Evolutionary conservation across 2,113 vertebrate species (phyloP), one percentile per base, ranked within the genome.

Genomic region (Prunella fulvescens): DNA sequence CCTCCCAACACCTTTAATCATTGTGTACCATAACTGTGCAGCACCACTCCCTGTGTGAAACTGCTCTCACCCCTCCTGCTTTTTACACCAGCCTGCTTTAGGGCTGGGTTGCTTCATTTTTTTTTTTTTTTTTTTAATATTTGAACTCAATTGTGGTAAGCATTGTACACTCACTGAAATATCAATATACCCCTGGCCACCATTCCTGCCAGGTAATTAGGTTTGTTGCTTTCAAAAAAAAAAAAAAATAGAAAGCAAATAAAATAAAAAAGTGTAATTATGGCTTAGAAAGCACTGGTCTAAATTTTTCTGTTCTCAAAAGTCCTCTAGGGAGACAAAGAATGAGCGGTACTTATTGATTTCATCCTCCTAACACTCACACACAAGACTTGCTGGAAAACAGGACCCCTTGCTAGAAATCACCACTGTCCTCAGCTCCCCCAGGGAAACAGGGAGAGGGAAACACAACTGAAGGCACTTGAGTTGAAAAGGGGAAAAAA

Each of bases 251-350:
- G 22, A 78, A 91, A 42, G 73, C 35, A 96, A 96, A 93, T 76
- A 93, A 94, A 90, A 88, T 72, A 31, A 81, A 88, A 62, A 88
- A 78, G 53, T 70, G 83, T 94, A 97, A 96, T 97, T 97, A 92
- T 48, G 62, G 73, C 51, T 95, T 92, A 58, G 86, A 92, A 78
- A 92, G 83, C 72, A 42, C 57, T 76, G 80, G 83, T 92, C 94
- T 96, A 93, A 89, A 72, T 93, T 96, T 85, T 92, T 89, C 77
- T 45, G 3, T 87, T 89, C 88, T 95, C 91, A 51, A 85, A 92
- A 95, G 89, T 95, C 91, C 95, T 94, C 93, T 82, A 28, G 96
- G 92, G 96, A 97, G 92, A 91, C 70, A 77, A 89, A 87, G 92
- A 91, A 89, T 78, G 86, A 97, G 91, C 56, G 10, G 83, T 76